Evolutionary conservation across 2,113 vertebrate genomes (phyloP).

Genomic region (Ctenodactylus gundi): DNA sequence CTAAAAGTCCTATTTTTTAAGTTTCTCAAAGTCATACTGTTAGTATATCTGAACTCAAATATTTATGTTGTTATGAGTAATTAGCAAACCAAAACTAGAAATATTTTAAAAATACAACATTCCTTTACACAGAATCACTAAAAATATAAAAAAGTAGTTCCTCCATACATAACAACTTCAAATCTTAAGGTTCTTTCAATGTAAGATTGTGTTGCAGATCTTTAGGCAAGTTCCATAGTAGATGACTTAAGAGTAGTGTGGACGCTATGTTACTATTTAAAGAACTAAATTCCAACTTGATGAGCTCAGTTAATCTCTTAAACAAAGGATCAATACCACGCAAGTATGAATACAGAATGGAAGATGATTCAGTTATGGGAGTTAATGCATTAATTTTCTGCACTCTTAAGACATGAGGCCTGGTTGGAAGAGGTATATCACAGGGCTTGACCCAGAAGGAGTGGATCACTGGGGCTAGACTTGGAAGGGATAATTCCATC

Average conservation of each 20-base stretch:
- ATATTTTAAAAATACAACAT: neutral
- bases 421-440: no score
- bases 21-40: neutral
- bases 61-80: neutral
- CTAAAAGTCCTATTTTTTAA: neutral
- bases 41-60: neutral
- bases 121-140: neutral
- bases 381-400: no score
- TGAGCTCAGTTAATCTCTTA: neutral
- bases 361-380: no score
- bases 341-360: no score
- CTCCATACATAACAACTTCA: neutral
- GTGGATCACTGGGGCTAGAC: no score
- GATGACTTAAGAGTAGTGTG: neutral
- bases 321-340: neutral
- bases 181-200: neutral
- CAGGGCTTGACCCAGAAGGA: no score
- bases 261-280: neutral
- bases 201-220: neutral
- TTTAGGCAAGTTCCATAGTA: neutral
- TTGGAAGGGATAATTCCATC: no score
- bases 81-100: neutral
- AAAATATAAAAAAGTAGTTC: neutral
- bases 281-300: conserved; percentile 17
- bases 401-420: no score